Conservation (phyloP, 2,113 vertebrate genomes). For the Smithornis capensis region DNA sequence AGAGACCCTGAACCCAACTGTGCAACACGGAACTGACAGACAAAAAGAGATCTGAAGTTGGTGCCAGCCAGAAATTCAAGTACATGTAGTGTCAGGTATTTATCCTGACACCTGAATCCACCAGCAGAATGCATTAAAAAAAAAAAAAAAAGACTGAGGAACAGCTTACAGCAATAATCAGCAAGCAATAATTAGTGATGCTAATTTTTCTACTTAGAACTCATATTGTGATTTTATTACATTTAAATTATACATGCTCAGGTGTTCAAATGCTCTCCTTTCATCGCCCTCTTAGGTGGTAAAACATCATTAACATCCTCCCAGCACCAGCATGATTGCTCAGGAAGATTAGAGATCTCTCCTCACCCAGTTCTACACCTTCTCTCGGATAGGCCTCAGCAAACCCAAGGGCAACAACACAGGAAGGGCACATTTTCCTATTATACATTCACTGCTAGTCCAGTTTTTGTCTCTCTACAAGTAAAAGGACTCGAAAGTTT, state of each 20-base stretch:
- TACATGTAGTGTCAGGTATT: not conserved
- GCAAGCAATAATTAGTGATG: slow-evolving; percentile 51
- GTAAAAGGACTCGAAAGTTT: not conserved
- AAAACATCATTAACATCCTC: slow-evolving; percentile 52
- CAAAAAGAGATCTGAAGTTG: not conserved
- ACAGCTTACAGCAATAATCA: slow-evolving; percentile 46
- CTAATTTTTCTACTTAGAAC: slow-evolving; percentile 62
- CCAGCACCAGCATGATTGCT: not conserved
- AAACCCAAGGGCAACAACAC: not conserved
- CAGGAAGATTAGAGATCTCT: slow-evolving; percentile 11
- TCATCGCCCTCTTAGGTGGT: slow-evolving; percentile 40
- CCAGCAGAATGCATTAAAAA: not conserved
- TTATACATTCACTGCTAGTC: not conserved
- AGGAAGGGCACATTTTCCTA: not conserved
- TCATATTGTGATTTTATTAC: slow-evolving; percentile 63
- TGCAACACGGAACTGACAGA: not conserved
- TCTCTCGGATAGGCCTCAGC: not conserved
- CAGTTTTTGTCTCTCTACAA: not conserved
- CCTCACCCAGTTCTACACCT: not conserved
- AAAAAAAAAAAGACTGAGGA: not conserved
- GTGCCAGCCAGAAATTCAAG: not conserved
- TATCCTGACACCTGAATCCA: not conserved
- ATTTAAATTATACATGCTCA: slow-evolving; percentile 59
- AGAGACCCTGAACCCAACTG: not conserved
- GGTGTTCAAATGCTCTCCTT: slow-evolving; percentile 50